These are phyloP conservation scores for Meganola albula DNA, from an alignment of 2,888 invertebrate genomes.

Conservation along the genomic window DNA sequence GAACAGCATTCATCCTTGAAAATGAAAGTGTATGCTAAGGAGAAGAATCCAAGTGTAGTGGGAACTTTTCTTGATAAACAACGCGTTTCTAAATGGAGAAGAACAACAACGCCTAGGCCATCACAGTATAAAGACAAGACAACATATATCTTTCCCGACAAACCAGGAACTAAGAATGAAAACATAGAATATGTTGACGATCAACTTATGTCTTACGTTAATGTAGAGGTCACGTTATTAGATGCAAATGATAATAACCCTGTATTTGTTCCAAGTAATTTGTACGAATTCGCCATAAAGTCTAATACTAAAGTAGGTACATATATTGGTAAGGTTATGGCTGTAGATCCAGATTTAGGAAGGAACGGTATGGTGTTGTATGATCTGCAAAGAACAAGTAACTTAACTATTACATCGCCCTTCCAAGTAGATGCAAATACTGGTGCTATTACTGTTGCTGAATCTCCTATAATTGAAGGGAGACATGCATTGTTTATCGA, in stretches of 20 bases:
- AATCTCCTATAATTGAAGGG: slow-evolving; percentile 81
- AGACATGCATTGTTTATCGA: slow-evolving; percentile 89
- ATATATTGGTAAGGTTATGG: slow-evolving; percentile 87
- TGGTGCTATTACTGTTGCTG: slow-evolving; percentile 82
- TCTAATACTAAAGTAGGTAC: slow-evolving; percentile 83
- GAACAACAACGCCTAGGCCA: slow-evolving; percentile 44
- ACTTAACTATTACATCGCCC: slow-evolving; percentile 80
- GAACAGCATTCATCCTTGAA: slow-evolving; percentile 84
- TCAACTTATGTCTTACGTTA: slow-evolving; percentile 77
- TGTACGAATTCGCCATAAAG: slow-evolving; percentile 87
- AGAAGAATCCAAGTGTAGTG: slow-evolving; percentile 83
- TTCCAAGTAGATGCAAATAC: slow-evolving; percentile 84
- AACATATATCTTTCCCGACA: slow-evolving; percentile 69
- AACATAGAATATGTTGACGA: slow-evolving; percentile 66
- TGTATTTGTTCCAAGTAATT: slow-evolving; percentile 87
- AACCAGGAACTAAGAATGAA: slow-evolving; percentile 54
- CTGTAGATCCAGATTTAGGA: slow-evolving; percentile 88
- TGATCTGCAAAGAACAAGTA: slow-evolving; percentile 83
- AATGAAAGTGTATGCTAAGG: slow-evolving; percentile 88
- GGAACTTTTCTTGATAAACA: slow-evolving; percentile 65
- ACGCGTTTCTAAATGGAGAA: slow-evolving; percentile 59
- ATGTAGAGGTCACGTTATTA: slow-evolving; percentile 87
- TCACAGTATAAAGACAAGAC: slow-evolving; percentile 54
- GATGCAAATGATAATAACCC: slow-evolving; percentile 97
- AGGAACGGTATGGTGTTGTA: slow-evolving; percentile 85